Conservation (phyloP, 1,140 invertebrate species). For the Rhyacophila brunnea region DNA sequence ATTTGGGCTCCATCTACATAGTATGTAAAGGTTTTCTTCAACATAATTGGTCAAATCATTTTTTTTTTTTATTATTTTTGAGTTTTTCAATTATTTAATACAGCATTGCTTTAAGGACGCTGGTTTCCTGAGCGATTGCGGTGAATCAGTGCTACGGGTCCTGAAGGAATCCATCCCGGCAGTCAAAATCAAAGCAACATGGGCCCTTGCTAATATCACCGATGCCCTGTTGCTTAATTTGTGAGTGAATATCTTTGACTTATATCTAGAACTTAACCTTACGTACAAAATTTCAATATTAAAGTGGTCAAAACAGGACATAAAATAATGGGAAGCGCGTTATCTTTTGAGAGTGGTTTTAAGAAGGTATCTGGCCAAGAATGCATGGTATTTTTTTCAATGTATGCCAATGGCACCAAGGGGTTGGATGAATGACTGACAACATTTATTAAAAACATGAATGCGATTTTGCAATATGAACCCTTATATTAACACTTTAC, state of each 20-base stretch:
- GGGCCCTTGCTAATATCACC: conserved; percentile 81
- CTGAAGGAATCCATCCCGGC: conserved; percentile 63
- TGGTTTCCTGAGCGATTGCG: conserved; percentile 51
- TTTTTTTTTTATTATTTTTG: no score
- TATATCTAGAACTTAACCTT: conserved; percentile 37
- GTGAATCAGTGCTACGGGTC: conserved; percentile 63
- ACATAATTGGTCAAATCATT: no score
- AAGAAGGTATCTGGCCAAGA: background rate
- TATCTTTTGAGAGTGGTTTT: background rate
- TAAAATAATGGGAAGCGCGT: background rate
- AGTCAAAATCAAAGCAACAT: conserved; percentile 76
- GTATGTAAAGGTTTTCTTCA: no score
- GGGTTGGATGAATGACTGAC: no score
- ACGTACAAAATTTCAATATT: conserved; percentile 27
- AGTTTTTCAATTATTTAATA: no score
- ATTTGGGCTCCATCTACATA: no score
- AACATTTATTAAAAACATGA: no score
- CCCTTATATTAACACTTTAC: no score
- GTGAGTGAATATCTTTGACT: conserved; percentile 41
- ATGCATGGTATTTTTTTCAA: background rate
- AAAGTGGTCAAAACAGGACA: background rate
- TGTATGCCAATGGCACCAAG: no score
- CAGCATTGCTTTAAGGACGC: conserved; percentile 44
- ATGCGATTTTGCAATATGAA: no score
- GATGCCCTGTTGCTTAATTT: conserved; percentile 70